Conservation (phyloP, 2,888 invertebrate genomes). For the Furcula furcula region DNA sequence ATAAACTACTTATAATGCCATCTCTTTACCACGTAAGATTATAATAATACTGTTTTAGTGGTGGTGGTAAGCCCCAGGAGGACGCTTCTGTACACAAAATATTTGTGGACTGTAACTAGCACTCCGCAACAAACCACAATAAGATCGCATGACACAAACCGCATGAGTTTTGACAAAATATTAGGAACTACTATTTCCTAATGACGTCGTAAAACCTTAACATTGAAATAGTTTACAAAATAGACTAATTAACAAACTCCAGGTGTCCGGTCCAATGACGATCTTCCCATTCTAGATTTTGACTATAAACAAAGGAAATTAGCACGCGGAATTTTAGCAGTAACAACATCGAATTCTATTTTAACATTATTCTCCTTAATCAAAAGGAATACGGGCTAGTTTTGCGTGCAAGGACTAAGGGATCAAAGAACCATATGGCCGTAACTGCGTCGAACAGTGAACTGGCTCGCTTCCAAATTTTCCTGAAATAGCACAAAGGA, state of each 20-base stretch:
- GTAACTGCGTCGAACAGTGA: constrained; percentile 61
- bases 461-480: constrained; percentile 69
- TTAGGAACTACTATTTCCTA: too few relatives aligned
- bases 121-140: too few relatives aligned
- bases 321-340: constrained; percentile 26
- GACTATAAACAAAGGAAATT: constrained; percentile 52
- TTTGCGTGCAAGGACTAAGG: constrained; percentile 31
- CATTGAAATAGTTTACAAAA: constrained; percentile 24
- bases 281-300: constrained; percentile 38
- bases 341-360: constrained; percentile 16
- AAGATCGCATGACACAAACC: too few relatives aligned
- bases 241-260: constrained; percentile 18
- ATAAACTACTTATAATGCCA: too few relatives aligned
- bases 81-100: too few relatives aligned
- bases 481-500: constrained; percentile 82
- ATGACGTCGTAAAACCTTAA: constrained; percentile 13
- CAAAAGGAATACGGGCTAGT: constrained; percentile 23
- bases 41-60: too few relatives aligned
- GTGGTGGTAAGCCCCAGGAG: too few relatives aligned
- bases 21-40: too few relatives aligned
- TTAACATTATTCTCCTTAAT: constrained; percentile 24
- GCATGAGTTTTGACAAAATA: too few relatives aligned
- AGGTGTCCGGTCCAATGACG: constrained; percentile 22
- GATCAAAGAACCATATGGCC: constrained; percentile 59
- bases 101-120: too few relatives aligned